Evolutionary conservation across 2,113 vertebrate species (phyloP).

Genomic region (Gallinago jamesoni): DNA sequence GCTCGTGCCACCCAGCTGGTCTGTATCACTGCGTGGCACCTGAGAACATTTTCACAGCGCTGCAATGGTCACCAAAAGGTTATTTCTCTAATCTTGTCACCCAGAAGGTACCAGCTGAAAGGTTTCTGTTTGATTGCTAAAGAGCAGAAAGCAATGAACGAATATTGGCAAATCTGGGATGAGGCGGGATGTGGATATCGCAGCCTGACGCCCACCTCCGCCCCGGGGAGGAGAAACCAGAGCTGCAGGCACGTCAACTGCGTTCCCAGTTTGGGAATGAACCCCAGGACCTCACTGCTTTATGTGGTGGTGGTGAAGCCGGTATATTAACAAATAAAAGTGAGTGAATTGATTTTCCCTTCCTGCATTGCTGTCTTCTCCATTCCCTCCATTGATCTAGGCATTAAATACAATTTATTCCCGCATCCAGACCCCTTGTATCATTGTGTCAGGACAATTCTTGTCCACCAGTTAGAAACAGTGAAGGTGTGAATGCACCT

Average conservation of each 20-base stretch:
- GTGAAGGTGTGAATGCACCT: neutral
- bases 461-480: neutral
- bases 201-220: conserved; percentile 22
- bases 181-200: neutral
- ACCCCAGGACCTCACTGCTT: neutral
- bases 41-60: neutral
- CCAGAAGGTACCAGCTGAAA: conserved; percentile 1
- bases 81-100: conserved; percentile 20
- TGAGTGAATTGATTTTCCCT: neutral
- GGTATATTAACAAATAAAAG: neutral
- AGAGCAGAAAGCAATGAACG: conserved; percentile 6
- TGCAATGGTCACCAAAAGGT: neutral
- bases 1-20: neutral
- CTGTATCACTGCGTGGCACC: neutral
- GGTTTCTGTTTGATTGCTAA: conserved; percentile 40
- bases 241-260: neutral
- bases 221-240: conserved; percentile 38
- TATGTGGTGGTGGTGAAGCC: neutral
- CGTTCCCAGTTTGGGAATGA: neutral
- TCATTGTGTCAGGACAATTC: neutral
- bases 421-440: neutral
- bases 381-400: neutral
- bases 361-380: neutral
- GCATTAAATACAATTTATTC: neutral
- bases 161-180: neutral